Evolutionary conservation across 2,797 vertebrate species (phyloP).

Genomic region (Catostomus latipinnis): DNA sequence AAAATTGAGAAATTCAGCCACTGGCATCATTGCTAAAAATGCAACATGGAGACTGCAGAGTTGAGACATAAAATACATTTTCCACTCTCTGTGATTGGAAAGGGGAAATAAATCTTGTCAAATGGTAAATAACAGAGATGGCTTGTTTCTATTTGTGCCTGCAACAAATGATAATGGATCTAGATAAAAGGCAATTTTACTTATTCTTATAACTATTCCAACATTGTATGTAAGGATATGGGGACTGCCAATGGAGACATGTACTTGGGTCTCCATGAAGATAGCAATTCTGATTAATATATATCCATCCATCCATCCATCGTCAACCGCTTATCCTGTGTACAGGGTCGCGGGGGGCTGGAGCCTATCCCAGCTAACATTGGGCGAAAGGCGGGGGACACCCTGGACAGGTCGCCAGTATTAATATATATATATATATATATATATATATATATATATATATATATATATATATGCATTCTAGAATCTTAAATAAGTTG

Average conservation of each 20-base stretch:
- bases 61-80: constrained; percentile 40
- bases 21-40: constrained; percentile 30
- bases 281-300: constrained; percentile 23
- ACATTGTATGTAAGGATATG: constrained; percentile 16
- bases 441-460: too few species aligned
- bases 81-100: constrained; percentile 53
- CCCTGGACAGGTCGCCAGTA: too few species aligned
- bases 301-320: too few species aligned
- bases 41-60: constrained; percentile 19
- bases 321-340: too few species aligned
- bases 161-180: constrained; percentile 49
- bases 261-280: not conserved
- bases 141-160: constrained; percentile 43
- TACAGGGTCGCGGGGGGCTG: too few species aligned
- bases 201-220: constrained; percentile 41
- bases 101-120: constrained; percentile 44
- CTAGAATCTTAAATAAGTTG: not conserved
- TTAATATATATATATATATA: constrained; percentile 3
- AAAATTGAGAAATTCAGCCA: constrained; percentile 22
- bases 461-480: not conserved
- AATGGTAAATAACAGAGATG: constrained; percentile 53
- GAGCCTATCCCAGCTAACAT: too few species aligned
- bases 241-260: constrained; percentile 11
- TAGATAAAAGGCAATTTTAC: constrained; percentile 44
- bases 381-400: too few species aligned